Percentiles rank a stretch among this genome's conserved stretches.
phyloP scores from a whole-genome alignment of 2,797 vertebrate genomes.

The Eremophila alpestris region DNA sequence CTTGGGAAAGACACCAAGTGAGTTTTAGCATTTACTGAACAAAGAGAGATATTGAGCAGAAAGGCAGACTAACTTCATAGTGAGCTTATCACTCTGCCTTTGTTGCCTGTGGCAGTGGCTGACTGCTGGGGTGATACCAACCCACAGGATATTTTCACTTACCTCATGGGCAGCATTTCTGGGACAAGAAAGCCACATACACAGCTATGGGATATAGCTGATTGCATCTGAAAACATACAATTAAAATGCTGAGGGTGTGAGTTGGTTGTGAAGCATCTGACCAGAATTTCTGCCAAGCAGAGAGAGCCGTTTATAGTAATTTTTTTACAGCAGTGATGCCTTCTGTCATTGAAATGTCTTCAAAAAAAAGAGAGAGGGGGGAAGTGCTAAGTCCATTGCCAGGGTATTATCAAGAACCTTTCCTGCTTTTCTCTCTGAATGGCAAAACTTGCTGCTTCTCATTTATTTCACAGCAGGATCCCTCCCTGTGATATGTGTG shows the following conservation, averaged over 20 bases:
- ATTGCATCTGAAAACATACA: neutral
- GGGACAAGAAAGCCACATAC: neutral
- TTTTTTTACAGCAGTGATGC: neutral
- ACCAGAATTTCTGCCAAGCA: neutral
- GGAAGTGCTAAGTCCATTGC: neutral
- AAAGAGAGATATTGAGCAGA: neutral
- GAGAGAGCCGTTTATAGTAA: neutral
- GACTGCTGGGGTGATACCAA: neutral
- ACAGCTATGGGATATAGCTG: neutral
- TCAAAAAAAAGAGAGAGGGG: neutral
- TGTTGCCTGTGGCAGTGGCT: neutral
- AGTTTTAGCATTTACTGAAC: neutral
- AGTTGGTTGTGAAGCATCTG: neutral
- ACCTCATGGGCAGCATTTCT: neutral
- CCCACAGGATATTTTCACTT: neutral
- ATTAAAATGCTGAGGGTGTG: neutral
- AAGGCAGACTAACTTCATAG: neutral
- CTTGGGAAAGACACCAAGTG: neutral
- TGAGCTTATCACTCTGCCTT: neutral
- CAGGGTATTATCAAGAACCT: neutral
- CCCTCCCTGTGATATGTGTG: neutral
- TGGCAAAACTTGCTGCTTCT: constrained; percentile 39
- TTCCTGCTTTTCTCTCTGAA: neutral
- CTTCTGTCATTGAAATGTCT: neutral
- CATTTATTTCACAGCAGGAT: neutral